Base-by-base conservation (phyloP, 2,797 vertebrate genomes). In the Myripristis murdjan region DNA sequence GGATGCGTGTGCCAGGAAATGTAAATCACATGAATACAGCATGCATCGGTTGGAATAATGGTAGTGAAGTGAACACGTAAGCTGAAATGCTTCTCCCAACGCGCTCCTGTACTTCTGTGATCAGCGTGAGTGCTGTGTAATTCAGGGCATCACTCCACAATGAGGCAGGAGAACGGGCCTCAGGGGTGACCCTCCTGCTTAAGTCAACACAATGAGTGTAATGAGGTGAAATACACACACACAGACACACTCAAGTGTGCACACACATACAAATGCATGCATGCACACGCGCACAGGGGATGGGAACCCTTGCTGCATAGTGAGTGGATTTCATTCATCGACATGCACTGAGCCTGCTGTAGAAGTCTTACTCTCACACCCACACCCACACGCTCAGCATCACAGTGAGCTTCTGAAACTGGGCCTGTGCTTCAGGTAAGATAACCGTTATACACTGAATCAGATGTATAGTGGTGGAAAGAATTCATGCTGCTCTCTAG, bases 171-270 rank as follows among this genome's bases (percentile, higher is more conserved):
- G 75, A 85, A 82, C 15, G n/a, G 75, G 70, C 83, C 83, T 86
- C 84, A 75, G 79, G 86, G 85, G 84, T 80, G 84, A 91, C 85
- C 79, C 85, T 90, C 66, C 88, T 89, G 80, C 86, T 89, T 89
- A 88, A 88, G 87, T 91, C 87, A 89, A 91, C 86, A 92, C 87
- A 88, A 90, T 76, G 83, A 81, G 75, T 87, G 84, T 87, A 92
- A 93, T 89, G 85, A 93, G 87, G 80, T 87, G 85, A 89, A 86
- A 81, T 70, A 70, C 75, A 80, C 79, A 83, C 82, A 81, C 82
- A 81, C 73, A 56, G 57, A 68, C 37, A 60, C 33, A 35, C 61
- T 44, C 53, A 56, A 18, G 12, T 47, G 20, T n/a, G 9, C 52
- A 26, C 39, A n/a, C 35, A 47, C 24, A 12, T 24, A 15, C 43